Conservation (phyloP, 2,113 vertebrate species). For the Aldabrachelys gigantea region DNA sequence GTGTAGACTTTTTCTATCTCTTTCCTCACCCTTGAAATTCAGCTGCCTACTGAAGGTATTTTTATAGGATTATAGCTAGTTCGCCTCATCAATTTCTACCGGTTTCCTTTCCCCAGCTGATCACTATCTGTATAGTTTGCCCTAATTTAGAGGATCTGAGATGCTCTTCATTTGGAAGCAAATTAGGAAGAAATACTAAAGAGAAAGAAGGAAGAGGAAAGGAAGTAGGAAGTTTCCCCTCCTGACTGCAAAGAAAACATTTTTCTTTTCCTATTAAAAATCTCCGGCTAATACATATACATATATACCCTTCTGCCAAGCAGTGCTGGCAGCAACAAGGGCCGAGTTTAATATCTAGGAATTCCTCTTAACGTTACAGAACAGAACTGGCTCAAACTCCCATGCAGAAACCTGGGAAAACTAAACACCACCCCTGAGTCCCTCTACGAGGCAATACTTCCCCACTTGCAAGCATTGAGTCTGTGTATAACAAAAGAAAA, state of each 20-base stretch:
- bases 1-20: background rate
- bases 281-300: background rate
- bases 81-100: background rate
- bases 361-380: background rate
- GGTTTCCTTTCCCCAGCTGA: background rate
- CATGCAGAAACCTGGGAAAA: background rate
- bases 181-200: conserved; percentile 4
- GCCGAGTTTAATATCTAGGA: background rate
- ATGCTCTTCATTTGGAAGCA: conserved; percentile 23
- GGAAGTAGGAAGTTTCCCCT: background rate
- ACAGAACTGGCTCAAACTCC: background rate
- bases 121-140: background rate
- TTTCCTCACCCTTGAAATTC: background rate
- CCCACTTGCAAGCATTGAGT: background rate
- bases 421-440: background rate
- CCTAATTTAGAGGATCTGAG: background rate
- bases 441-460: background rate
- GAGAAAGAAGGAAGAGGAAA: background rate
- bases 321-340: background rate
- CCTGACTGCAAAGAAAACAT: background rate
- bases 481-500: background rate
- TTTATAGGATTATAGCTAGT: fast-evolving
- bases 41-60: background rate
- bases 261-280: conserved; percentile 20
- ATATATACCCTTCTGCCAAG: background rate